Evolutionary conservation across 2,888 invertebrate species (phyloP).

Genomic region (Chalcosyrphus nemorum): DNA sequence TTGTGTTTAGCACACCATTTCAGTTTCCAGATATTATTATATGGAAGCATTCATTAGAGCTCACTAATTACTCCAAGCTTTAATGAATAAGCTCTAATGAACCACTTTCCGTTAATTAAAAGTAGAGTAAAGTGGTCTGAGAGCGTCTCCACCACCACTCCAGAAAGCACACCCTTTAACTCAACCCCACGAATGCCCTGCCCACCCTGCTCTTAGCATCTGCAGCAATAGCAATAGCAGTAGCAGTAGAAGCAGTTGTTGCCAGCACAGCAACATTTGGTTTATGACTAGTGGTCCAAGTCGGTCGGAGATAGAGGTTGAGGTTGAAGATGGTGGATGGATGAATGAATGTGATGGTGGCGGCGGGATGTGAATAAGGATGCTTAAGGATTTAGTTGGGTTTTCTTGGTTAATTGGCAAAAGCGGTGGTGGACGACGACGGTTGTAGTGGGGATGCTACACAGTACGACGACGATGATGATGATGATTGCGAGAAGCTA

Average conservation of each 20-base stretch:
- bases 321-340: constrained; percentile 46
- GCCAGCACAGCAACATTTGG: constrained; percentile 72
- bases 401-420: constrained; percentile 73
- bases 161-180: constrained; percentile 63
- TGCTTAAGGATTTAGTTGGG: constrained; percentile 73
- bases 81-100: constrained; percentile 95
- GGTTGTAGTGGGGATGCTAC: constrained; percentile 24
- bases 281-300: constrained; percentile 73
- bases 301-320: constrained; percentile 21
- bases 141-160: constrained; percentile 73
- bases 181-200: constrained; percentile 31
- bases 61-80: constrained; percentile 95
- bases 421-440: constrained; percentile 63
- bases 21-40: constrained; percentile 81
- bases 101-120: constrained; percentile 95
- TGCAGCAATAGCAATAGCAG: constrained; percentile 46
- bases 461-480: constrained; percentile 30
- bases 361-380: constrained; percentile 73
- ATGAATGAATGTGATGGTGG: constrained; percentile 68
- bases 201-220: constrained; percentile 22
- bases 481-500: constrained; percentile 64
- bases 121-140: constrained; percentile 83
- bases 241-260: constrained; percentile 63
- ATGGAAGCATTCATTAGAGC: constrained; percentile 89
- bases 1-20: constrained; percentile 84